Evolutionary conservation across 1,140 invertebrate species (phyloP).

Genomic region (Cataglyphis hispanica): DNA sequence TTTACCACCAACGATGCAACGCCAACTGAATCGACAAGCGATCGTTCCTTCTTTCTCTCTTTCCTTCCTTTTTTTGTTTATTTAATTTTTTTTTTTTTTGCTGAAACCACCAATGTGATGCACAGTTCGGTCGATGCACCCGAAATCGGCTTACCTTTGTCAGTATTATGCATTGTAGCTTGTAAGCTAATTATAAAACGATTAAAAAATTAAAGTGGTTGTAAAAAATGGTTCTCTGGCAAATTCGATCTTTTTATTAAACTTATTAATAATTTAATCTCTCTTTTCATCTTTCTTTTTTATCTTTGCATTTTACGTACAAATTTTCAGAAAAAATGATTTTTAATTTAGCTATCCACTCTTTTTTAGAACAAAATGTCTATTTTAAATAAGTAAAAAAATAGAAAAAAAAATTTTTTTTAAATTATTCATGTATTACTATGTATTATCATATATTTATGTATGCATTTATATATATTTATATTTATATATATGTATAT

Average conservation of each 20-base stretch:
- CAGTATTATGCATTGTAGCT: not conserved
- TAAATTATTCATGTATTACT: not conserved
- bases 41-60: conserved; percentile 5
- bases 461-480: not conserved
- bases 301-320: not conserved
- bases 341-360: not conserved
- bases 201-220: not conserved
- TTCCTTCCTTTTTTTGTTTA: conserved; percentile 1
- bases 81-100: not conserved
- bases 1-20: conserved; percentile 61
- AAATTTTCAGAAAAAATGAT: not conserved
- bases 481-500: not conserved
- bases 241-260: not conserved
- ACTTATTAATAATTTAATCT: not conserved
- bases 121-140: not conserved
- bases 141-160: not conserved
- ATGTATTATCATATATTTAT: no score
- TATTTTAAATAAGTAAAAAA: conserved; percentile 1
- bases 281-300: not conserved
- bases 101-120: not conserved
- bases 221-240: not conserved
- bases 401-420: not conserved
- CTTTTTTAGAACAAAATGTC: not conserved
- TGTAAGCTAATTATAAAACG: not conserved
- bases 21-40: conserved; percentile 48